A percentile compares a stretch with the other conserved stretches of the same genome.
phyloP scores from a whole-genome alignment of 2,888 invertebrate species.

The Pandemis heparana region DNA sequence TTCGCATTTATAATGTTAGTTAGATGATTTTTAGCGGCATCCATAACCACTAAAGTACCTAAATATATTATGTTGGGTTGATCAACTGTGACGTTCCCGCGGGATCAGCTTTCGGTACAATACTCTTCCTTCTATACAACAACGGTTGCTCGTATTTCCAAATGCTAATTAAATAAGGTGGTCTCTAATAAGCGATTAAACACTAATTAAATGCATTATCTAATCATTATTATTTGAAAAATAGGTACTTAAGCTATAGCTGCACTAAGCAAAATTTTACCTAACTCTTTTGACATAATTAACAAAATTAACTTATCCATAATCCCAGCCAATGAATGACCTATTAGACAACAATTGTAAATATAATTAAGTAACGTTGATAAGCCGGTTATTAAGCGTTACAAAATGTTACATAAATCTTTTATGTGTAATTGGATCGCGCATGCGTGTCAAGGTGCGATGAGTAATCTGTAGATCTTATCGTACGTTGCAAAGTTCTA shows the following conservation, averaged over 20 bases:
- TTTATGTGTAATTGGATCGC: slow-evolving; percentile 18
- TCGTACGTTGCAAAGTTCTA: slow-evolving; percentile 6
- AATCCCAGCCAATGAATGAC: not conserved
- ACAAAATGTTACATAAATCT: slow-evolving; percentile 24
- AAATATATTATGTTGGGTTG: not conserved
- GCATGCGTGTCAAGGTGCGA: slow-evolving; percentile 32
- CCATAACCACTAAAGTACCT: too few relatives aligned
- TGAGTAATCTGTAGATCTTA: slow-evolving; percentile 18
- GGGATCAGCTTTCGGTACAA: not conserved
- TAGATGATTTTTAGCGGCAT: too few relatives aligned
- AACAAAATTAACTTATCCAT: not conserved
- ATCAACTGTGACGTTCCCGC: not conserved
- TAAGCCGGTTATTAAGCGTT: not conserved
- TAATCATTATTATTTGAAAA: too few relatives aligned
- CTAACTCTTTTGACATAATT: too few relatives aligned
- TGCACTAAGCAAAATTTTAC: too few relatives aligned
- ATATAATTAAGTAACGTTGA: slow-evolving; percentile 7
- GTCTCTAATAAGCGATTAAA: too few relatives aligned
- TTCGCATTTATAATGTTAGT: too few relatives aligned
- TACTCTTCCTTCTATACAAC: not conserved
- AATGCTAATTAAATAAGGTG: not conserved
- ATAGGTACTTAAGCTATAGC: too few relatives aligned
- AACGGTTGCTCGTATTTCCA: not conserved
- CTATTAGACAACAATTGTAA: not conserved
- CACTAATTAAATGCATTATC: too few relatives aligned